Conservation (phyloP, 1,140 invertebrate species). For the Steinernema khuongi region DNA sequence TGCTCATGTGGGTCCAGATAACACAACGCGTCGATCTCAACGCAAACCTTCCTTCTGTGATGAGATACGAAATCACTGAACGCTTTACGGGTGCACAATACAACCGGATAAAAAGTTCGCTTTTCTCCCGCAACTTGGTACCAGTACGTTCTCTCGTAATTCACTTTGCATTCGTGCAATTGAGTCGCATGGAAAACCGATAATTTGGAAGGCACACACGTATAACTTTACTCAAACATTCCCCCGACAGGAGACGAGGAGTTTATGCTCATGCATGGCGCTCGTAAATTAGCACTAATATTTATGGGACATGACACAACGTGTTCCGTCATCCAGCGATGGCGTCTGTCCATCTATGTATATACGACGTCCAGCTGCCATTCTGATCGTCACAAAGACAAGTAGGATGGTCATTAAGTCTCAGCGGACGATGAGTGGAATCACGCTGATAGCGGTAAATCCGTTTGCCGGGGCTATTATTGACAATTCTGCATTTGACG, state of each 20-base stretch:
- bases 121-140: background rate
- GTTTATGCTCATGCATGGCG: background rate
- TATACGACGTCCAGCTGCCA: too few species aligned
- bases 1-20: background rate
- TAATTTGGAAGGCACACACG: background rate
- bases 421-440: too few species aligned
- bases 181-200: background rate
- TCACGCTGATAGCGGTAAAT: too few species aligned
- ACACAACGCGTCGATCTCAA: background rate
- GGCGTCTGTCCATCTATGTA: background rate
- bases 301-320: background rate
- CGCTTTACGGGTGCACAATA: background rate
- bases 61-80: background rate
- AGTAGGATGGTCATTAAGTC: too few species aligned
- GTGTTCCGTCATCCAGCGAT: background rate
- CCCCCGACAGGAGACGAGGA: background rate
- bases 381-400: too few species aligned
- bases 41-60: background rate
- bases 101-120: background rate
- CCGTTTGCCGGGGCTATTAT: too few species aligned
- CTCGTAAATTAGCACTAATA: background rate
- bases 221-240: background rate
- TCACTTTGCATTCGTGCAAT: slow-evolving; percentile 8
- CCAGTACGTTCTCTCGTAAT: background rate
- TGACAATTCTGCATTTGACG: too few species aligned